Evolutionary conservation across 2,888 invertebrate genomes (phyloP).

Genomic region (Dasypogon diadema): DNA sequence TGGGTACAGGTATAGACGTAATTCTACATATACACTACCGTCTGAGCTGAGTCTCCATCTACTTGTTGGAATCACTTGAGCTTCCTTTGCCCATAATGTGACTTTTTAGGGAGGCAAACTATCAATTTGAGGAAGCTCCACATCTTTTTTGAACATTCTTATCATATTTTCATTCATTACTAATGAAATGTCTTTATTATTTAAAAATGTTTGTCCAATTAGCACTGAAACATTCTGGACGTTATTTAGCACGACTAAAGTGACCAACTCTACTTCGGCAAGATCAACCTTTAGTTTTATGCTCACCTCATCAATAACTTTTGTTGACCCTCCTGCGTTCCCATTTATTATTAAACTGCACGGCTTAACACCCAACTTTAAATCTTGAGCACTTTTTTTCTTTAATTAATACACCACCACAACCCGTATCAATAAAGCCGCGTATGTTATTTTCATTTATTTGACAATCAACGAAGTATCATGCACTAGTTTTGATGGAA

Average conservation of each 20-base stretch:
- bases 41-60: neutral
- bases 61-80: neutral
- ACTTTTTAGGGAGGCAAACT: neutral
- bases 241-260: neutral
- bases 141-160: neutral
- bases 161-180: neutral
- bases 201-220: neutral
- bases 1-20: neutral
- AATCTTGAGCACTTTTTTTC: neutral
- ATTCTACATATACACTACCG: neutral
- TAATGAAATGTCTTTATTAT: neutral
- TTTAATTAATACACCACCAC: neutral
- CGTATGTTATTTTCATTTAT: neutral
- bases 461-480: neutral
- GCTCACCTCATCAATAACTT: neutral
- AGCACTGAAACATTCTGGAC: neutral
- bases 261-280: neutral
- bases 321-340: neutral
- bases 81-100: neutral
- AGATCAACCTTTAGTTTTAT: neutral
- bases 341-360: neutral
- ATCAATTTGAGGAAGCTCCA: too few species aligned
- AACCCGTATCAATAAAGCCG: constrained; percentile 1
- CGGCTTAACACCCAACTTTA: neutral
- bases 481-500: neutral